Evolutionary conservation across 1,140 invertebrate genomes (phyloP).

Genomic region (Caenorhabditis inopinata): DNA sequence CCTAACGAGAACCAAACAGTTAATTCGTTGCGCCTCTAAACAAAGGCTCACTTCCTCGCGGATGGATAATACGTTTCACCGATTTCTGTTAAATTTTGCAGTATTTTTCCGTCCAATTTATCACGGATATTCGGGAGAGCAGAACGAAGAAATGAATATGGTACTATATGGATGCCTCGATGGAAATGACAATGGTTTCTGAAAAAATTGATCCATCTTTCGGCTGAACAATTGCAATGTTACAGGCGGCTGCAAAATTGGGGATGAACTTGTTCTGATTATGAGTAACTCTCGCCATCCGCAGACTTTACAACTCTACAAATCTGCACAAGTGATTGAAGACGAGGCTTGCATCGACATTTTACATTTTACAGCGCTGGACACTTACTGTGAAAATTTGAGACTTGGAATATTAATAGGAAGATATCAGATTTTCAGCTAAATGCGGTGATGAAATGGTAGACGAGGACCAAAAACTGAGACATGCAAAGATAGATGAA

Average conservation of each 20-base stretch:
- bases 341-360: slow-evolving; percentile 43
- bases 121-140: slow-evolving; percentile 43
- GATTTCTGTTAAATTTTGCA: neutral
- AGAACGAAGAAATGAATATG: slow-evolving; percentile 49
- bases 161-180: slow-evolving; percentile 38
- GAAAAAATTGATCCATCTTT: neutral
- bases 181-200: slow-evolving; percentile 24
- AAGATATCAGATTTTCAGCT: slow-evolving; percentile 9
- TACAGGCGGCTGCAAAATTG: slow-evolving; percentile 34
- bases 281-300: slow-evolving; percentile 46
- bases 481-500: slow-evolving; percentile 42
- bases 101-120: slow-evolving; percentile 39
- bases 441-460: slow-evolving; percentile 44
- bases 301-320: slow-evolving; percentile 40
- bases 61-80: too few species aligned
- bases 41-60: too few species aligned
- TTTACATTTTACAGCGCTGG: slow-evolving; percentile 32
- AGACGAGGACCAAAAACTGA: slow-evolving; percentile 44
- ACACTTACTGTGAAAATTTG: slow-evolving; percentile 40
- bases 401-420: neutral
- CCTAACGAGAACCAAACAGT: too few species aligned
- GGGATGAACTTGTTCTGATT: slow-evolving; percentile 35
- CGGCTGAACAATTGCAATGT: too few species aligned
- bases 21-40: too few species aligned
- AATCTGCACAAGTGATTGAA: slow-evolving; percentile 43